Evolutionary conservation across 2,888 invertebrate species (phyloP).

Genomic region (Chloromyia formosa): DNA sequence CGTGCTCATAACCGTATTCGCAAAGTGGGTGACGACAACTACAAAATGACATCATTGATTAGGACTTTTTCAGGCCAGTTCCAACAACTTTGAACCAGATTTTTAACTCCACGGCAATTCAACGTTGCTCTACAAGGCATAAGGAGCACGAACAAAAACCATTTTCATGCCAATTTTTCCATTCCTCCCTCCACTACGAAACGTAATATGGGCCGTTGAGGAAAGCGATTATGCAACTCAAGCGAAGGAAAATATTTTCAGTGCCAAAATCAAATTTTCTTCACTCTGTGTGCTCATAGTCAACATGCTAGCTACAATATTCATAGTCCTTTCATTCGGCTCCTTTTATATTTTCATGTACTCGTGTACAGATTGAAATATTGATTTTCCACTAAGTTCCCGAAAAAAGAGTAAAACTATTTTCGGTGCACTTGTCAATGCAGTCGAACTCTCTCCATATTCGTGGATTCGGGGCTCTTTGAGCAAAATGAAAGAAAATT

Average conservation of each 20-base stretch:
- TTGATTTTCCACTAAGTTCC: conserved; percentile 32
- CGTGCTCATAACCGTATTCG: too few relatives aligned
- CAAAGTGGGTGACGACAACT: too few relatives aligned
- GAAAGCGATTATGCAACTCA: conserved; percentile 39
- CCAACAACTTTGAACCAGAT: too few relatives aligned
- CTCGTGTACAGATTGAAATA: background rate
- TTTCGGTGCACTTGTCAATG: conserved; percentile 43
- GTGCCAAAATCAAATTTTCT: conserved; percentile 42
- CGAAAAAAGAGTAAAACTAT: conserved; percentile 12
- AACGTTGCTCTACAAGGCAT: too few relatives aligned
- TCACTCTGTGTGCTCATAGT: background rate
- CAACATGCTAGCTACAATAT: too few relatives aligned
- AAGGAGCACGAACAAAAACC: conserved; percentile 21
- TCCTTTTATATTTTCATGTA: conserved; percentile 3
- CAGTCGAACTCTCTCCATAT: background rate
- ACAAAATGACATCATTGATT: too few relatives aligned
- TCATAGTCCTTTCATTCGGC: too few relatives aligned
- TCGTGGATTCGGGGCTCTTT: too few relatives aligned
- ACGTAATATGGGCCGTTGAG: too few relatives aligned
- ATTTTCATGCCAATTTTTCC: conserved; percentile 35
- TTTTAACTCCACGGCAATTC: too few relatives aligned
- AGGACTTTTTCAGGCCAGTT: too few relatives aligned
- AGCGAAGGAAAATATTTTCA: conserved; percentile 23
- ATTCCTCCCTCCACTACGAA: background rate
- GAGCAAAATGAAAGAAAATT: too few relatives aligned